Evolutionary conservation across 1,140 invertebrate genomes (phyloP), one percentile per base, ranked within the genome.

Genomic region (Mactra quadrangularis): DNA sequence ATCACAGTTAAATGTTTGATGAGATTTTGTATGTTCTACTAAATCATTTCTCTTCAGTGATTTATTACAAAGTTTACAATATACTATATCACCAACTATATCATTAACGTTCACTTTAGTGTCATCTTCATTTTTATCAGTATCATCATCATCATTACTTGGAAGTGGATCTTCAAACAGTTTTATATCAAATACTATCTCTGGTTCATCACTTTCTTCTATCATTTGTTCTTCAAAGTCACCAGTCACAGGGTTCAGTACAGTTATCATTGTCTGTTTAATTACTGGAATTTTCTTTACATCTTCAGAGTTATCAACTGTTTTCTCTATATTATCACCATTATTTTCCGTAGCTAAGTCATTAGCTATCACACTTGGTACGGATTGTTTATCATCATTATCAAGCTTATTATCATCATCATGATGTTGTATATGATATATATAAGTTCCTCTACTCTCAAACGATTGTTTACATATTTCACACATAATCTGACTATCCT

Each of bases 201-300:
- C 55, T 31, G 55, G 41, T 50, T 78, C 76, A 38, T 78, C 76
- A 3, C 31, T 53, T 60, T 81, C 77, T 60, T 81, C 64, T 55
- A 81, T 45, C 13, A 68, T 31, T 81, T 81, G 50, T 29, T 81
- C 77, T 57, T 81, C 77, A 60, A 81, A 71, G 53, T 81, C 66
- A 7, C 77, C 77, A 50, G 77, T 81, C 59, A 41, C 64, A n/a
- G 77, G 77, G 71, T 81, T 81, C 1, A 81, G 62, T 19, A 81
- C 55, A 29, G 64, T 70, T 2, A 53, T 70, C 3, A 50, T 11
- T 3, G 64, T 60, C 22, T 76, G 38, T 59, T 45, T 59, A 6
- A 57, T 38, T 29, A 9, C 55, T 60, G 31, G 31, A 27, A 22
- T 76, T 41, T 64, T 60, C 35, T 75, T 60, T 59, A 41, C 60